These are phyloP conservation scores for Holocentrus rufus DNA, from an alignment of 2,797 vertebrate genomes.

Conservation along the genomic window DNA sequence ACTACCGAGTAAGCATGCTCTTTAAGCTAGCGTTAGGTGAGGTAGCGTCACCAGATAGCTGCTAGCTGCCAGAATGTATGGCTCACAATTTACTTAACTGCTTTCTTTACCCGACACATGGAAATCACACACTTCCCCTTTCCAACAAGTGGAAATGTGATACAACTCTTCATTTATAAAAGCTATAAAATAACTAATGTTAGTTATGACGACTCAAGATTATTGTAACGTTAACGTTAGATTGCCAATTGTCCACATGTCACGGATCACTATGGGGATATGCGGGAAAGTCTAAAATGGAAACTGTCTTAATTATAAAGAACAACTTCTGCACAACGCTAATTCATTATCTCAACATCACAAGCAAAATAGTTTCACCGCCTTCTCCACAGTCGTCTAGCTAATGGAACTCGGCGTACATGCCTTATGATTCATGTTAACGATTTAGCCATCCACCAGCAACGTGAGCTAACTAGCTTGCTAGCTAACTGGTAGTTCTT, in stretches of 20 bases:
- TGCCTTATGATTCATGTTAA: not conserved
- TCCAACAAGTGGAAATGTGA: not conserved
- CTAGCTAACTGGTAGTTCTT: slow-evolving; percentile 50
- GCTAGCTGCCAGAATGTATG: not conserved
- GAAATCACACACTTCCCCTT: not conserved
- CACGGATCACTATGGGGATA: slow-evolving; percentile 40
- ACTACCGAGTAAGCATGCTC: slow-evolving; percentile 31
- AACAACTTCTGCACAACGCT: not conserved
- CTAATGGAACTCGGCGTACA: not conserved
- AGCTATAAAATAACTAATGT: not conserved
- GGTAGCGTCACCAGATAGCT: not conserved
- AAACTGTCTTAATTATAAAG: not conserved
- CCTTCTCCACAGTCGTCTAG: not conserved
- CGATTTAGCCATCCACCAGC: not conserved
- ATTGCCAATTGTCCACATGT: slow-evolving; percentile 58
- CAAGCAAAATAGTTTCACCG: not conserved
- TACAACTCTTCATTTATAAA: not conserved
- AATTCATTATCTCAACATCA: not conserved
- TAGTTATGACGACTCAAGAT: not conserved
- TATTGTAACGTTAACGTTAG: not conserved
- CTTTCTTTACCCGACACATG: not conserved
- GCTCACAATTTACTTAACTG: not conserved
- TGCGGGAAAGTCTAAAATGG: not conserved
- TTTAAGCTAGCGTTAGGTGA: slow-evolving; percentile 3
- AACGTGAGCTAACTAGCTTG: slow-evolving; percentile 34